Percentiles rank a stretch among this genome's conserved stretches.
Conservation (phyloP, 2,113 vertebrate genomes). For the Callopanchax toddi region DNA sequence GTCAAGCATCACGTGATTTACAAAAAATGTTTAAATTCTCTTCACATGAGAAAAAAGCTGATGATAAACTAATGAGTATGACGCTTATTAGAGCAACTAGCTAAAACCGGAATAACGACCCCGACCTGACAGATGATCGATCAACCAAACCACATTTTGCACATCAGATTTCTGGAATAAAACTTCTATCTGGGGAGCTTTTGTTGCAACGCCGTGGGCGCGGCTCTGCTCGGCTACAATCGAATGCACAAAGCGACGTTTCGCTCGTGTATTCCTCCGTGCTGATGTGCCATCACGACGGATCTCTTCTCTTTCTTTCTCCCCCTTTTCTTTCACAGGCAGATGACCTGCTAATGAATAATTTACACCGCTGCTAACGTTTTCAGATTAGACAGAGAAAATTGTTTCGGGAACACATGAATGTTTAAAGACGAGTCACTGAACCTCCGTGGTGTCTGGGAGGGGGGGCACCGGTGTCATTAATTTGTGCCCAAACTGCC, state of each 20-base stretch:
- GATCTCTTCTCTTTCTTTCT: no score
- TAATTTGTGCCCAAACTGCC: slow-evolving; percentile 70
- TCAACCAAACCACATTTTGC: background rate
- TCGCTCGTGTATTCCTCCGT: slow-evolving; percentile 38
- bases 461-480: slow-evolving; percentile 59
- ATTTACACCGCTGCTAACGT: slow-evolving; percentile 67
- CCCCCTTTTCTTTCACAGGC: slow-evolving; percentile 57
- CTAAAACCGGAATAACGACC: slow-evolving; percentile 12
- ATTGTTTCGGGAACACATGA: slow-evolving; percentile 76
- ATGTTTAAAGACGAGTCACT: slow-evolving; percentile 79
- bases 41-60: background rate
- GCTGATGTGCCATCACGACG: slow-evolving; percentile 49
- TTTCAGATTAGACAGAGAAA: slow-evolving; percentile 79
- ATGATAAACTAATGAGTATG: background rate
- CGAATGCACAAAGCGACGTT: slow-evolving; percentile 10
- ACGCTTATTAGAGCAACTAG: background rate
- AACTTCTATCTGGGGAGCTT: no score
- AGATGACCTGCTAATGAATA: slow-evolving; percentile 70
- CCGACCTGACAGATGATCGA: slow-evolving; percentile 2
- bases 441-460: slow-evolving; percentile 62
- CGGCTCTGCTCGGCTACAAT: slow-evolving; percentile 3
- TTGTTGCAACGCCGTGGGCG: background rate
- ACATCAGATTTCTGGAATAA: slow-evolving; percentile 1
- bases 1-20: no score
- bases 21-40: slow-evolving; percentile 1